These are phyloP conservation scores for Sebastes baramenuke DNA, from an alignment of 2,797 vertebrate species.

Conservation along the genomic window DNA sequence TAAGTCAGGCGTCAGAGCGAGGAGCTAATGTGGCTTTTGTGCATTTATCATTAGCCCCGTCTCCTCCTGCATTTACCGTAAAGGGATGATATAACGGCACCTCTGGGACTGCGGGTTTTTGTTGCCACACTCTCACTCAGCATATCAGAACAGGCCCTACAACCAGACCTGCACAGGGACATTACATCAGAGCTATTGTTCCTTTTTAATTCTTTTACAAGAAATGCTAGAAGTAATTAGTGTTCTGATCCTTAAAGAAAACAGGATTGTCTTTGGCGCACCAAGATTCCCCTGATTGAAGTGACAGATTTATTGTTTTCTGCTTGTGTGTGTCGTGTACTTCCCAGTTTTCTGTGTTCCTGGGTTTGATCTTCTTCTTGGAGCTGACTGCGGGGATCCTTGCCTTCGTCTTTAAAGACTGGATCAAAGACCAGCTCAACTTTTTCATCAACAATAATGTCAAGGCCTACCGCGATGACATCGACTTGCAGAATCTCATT, in stretches of 20 bases:
- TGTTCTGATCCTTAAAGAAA: neutral
- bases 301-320: slow-evolving; percentile 24
- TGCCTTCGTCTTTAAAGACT: slow-evolving; percentile 95
- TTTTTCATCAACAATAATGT: slow-evolving; percentile 96
- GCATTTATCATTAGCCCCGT: slow-evolving; percentile 73
- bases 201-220: slow-evolving; percentile 11
- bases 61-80: slow-evolving; percentile 75
- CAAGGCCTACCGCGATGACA: slow-evolving; percentile 95
- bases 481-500: slow-evolving; percentile 95
- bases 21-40: slow-evolving; percentile 72
- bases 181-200: slow-evolving; percentile 25
- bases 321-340: slow-evolving; percentile 5
- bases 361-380: slow-evolving; percentile 95
- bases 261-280: neutral
- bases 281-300: slow-evolving; percentile 17
- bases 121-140: slow-evolving; percentile 51
- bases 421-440: slow-evolving; percentile 96
- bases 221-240: neutral
- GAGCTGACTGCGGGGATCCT: slow-evolving; percentile 92
- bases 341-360: slow-evolving; percentile 91
- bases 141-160: slow-evolving; percentile 30
- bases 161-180: slow-evolving; percentile 11
- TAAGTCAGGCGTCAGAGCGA: slow-evolving; percentile 72
- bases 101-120: slow-evolving; percentile 55
- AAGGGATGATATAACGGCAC: slow-evolving; percentile 65